Percentiles rank a stretch among this genome's conserved stretches.
Conservation (phyloP, 2,113 vertebrate species). For the Fukomys damarensis region DNA sequence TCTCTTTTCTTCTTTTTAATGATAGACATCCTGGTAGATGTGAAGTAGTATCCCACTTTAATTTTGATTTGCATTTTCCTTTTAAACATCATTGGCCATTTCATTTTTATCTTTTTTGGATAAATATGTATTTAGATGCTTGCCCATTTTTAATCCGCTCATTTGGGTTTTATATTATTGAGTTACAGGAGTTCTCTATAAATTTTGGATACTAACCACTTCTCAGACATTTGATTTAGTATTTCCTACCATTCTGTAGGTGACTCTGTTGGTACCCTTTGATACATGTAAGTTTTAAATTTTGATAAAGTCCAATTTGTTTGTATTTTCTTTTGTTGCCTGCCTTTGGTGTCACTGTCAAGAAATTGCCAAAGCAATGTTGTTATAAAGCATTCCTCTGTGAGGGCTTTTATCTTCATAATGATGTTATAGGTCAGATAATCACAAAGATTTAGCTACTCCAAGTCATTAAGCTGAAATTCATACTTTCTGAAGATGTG, state of each 20-base stretch:
- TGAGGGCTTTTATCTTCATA: conserved; percentile 16
- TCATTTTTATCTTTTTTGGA: conserved; percentile 5
- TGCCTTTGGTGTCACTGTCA: conserved; percentile 21
- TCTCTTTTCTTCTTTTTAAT: neutral
- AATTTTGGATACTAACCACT: neutral
- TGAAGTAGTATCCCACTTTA: neutral
- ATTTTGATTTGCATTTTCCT: conserved; percentile 16
- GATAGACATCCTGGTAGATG: neutral
- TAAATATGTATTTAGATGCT: neutral
- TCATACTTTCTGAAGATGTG: neutral
- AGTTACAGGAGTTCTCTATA: neutral
- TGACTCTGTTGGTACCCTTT: neutral
- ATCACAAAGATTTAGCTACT: neutral
- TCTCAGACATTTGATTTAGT: neutral
- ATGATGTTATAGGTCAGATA: neutral
- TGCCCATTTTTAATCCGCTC: neutral
- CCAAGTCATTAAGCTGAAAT: neutral
- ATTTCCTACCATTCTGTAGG: neutral
- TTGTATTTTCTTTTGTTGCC: neutral
- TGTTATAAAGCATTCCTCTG: neutral
- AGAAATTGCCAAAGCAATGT: neutral
- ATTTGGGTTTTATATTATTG: conserved; percentile 4
- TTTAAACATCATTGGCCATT: neutral
- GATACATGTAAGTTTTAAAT: neutral
- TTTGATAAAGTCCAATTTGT: neutral